Evolutionary conservation across 2,888 invertebrate genomes (phyloP).

Genomic region (Patella caerulea): DNA sequence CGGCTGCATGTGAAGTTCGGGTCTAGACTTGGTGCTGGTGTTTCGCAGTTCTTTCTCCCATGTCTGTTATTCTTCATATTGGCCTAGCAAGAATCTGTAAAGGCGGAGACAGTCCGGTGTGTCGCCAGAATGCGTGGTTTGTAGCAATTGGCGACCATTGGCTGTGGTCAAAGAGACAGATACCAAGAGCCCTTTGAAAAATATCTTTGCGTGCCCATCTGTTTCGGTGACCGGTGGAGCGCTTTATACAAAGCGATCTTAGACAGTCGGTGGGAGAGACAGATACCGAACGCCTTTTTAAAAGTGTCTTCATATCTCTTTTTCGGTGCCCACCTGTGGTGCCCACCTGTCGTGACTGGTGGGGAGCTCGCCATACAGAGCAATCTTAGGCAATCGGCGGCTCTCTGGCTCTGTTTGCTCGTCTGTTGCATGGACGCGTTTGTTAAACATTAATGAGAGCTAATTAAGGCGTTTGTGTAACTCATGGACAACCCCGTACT

Average conservation of each 20-base stretch:
- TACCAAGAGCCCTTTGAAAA: too few species aligned
- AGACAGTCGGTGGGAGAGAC: too few species aligned
- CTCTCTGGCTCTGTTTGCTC: too few species aligned
- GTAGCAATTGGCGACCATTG: not conserved
- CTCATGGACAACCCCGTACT: too few species aligned
- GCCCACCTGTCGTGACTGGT: not conserved
- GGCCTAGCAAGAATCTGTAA: not conserved
- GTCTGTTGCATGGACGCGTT: too few species aligned
- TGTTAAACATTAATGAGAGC: too few species aligned
- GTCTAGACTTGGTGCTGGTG: not conserved
- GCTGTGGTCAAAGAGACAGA: too few species aligned
- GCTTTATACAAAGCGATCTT: too few species aligned
- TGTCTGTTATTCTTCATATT: not conserved
- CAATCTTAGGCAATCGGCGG: not conserved
- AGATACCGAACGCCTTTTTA: too few species aligned
- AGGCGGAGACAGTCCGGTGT: not conserved
- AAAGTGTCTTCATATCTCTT: not conserved
- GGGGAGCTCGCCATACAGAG: not conserved
- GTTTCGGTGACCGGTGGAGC: too few species aligned
- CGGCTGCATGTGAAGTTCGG: not conserved
- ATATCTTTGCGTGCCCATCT: too few species aligned
- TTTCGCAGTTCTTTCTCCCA: not conserved
- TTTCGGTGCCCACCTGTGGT: not conserved
- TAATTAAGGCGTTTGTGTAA: too few species aligned
- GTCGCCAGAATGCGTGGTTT: not conserved